Conservation (phyloP, 1,140 invertebrate genomes). For the Bombus consobrinus region DNA sequence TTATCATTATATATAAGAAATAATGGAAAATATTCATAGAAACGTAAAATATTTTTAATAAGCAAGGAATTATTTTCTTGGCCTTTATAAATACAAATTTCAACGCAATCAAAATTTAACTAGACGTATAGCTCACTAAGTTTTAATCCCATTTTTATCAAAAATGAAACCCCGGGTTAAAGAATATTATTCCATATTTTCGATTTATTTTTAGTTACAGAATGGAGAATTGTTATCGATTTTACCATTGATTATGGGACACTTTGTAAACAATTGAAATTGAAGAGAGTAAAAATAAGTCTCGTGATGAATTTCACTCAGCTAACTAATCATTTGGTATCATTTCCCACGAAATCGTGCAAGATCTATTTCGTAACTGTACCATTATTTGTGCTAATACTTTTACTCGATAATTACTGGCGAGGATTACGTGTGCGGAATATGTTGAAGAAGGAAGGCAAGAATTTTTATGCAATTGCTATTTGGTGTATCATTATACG, state of each 20-base stretch:
- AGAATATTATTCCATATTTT: background rate
- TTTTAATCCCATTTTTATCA: background rate
- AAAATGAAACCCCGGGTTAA: background rate
- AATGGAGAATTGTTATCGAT: background rate
- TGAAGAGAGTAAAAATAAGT: background rate
- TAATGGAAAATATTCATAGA: background rate
- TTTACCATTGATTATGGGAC: background rate
- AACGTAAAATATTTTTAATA: background rate
- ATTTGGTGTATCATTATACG: background rate
- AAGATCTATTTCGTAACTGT: conserved; percentile 22
- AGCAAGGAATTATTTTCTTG: background rate
- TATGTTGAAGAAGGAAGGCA: background rate
- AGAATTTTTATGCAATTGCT: conserved; percentile 3
- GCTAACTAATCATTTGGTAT: background rate
- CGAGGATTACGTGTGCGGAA: background rate
- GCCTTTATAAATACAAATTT: too few species aligned
- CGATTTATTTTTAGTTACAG: background rate
- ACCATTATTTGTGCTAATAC: conserved; percentile 23
- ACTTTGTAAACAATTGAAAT: background rate
- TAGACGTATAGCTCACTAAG: background rate
- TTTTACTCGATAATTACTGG: conserved; percentile 17
- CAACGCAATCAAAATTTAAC: too few species aligned
- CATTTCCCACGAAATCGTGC: conserved; percentile 3
- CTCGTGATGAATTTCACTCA: background rate
- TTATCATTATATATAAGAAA: background rate